Percentiles rank a stretch among this genome's conserved stretches.
phyloP scores from a whole-genome alignment of 2,888 invertebrate species.

The Drosophila imparisetae region DNA sequence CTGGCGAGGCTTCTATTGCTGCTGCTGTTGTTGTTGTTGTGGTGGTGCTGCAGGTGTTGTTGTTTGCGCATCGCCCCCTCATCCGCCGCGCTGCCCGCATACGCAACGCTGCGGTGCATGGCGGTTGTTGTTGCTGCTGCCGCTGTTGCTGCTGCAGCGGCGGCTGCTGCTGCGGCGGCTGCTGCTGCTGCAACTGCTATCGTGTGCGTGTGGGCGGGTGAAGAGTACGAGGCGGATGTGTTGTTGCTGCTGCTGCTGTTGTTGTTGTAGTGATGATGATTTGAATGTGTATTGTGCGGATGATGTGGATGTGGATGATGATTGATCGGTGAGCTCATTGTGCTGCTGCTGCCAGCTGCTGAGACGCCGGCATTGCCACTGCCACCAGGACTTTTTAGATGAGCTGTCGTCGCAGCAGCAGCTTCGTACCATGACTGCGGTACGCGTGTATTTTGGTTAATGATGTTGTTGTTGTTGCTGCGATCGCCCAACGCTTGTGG shows the following conservation, averaged over 20 bases:
- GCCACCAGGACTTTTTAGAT: slow-evolving; percentile 84
- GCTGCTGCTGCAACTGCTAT: slow-evolving; percentile 62
- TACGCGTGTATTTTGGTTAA: slow-evolving; percentile 82
- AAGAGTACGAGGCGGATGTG: slow-evolving; percentile 76
- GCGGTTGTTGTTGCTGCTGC: slow-evolving; percentile 71
- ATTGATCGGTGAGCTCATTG: slow-evolving; percentile 75
- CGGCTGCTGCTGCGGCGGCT: slow-evolving; percentile 44
- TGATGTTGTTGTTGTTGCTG: slow-evolving; percentile 77
- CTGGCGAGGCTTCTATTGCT: slow-evolving; percentile 58
- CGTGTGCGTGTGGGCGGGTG: slow-evolving; percentile 76
- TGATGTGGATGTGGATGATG: slow-evolving; percentile 59
- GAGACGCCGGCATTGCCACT: slow-evolving; percentile 83
- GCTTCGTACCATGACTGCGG: slow-evolving; percentile 85
- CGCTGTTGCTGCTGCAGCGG: slow-evolving; percentile 34
- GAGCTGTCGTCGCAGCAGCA: slow-evolving; percentile 82
- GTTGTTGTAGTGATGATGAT: slow-evolving; percentile 51
- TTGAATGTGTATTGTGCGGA: slow-evolving; percentile 49
- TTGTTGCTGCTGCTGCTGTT: slow-evolving; percentile 55
- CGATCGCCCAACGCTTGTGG: slow-evolving; percentile 83
- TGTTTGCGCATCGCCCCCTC: slow-evolving; percentile 66
- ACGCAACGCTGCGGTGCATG: slow-evolving; percentile 80
- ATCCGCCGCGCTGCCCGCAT: slow-evolving; percentile 80
- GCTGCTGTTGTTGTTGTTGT: slow-evolving; percentile 51
- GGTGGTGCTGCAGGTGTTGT: slow-evolving; percentile 64
- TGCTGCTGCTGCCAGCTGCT: slow-evolving; percentile 75